Base-by-base conservation (phyloP, 2,888 invertebrate species). In the Polylopha cassiicola region DNA sequence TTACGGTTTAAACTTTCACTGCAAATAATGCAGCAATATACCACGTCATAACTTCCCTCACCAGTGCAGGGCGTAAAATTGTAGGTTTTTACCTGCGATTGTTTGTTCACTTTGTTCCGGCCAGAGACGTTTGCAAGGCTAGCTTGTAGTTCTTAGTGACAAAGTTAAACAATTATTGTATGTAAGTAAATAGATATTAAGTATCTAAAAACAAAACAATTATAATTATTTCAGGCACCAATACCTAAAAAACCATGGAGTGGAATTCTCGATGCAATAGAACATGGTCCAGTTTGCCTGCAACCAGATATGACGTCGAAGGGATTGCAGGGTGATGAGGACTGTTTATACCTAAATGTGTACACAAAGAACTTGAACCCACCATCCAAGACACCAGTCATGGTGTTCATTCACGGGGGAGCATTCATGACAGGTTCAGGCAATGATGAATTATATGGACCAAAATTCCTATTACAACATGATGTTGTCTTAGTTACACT, bases 391-490 rank as follows among this genome's bases (percentile, higher is more conserved):
- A 39, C 55, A 13, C 65, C 66, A 1, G 70, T 71, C 3, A 56
- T 71, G 51, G 53, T 72, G 2, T 69, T 49, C 44, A 53, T 71
- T 9, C 65, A 71, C 31, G 65, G 64, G 6, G 69, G 68, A 10
- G 57, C 52, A 14, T 66, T 51, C 43, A 46, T 52, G 28, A 30
- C 46, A 8, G 68, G 69, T 3, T 53, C 55, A 7, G 59, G 61
- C n/a, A 45, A 51, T 15, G 36, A 42, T 10, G 51, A n/a, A n/a
- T n/a, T 47, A 4, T 52, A 56, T 18, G 67, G 71, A 4, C 61
- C 70, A 8, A 48, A 61, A 26, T 56, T 58, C 27, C 44, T 70
- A 8, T 53, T 71, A 37, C 50, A 51, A 32, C 55, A 63, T 39
- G 53, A 65, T 47, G 55, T 58, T 4, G 53, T 58, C 23, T 30